Evolutionary conservation across 2,888 invertebrate species (phyloP).

Genomic region (Crossocerus cetratus): DNA sequence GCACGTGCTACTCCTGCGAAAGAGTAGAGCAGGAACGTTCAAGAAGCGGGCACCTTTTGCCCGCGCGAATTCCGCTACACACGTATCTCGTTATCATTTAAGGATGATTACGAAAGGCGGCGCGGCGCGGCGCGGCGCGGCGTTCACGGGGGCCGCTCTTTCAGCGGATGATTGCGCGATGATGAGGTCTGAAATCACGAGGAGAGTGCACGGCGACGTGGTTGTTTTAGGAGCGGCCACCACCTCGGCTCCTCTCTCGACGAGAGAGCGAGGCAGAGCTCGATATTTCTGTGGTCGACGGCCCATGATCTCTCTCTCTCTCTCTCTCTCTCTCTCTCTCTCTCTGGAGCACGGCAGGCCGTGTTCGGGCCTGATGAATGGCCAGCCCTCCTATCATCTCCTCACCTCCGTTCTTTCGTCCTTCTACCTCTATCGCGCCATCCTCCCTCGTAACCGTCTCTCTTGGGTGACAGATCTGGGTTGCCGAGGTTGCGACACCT

Average conservation of each 20-base stretch:
- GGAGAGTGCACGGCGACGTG: conserved; percentile 38
- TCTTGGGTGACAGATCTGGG: conserved; percentile 70
- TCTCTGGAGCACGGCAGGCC: conserved; percentile 33
- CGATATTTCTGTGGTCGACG: background rate
- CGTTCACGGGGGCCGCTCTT: conserved; percentile 49
- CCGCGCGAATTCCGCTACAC: conserved; percentile 40
- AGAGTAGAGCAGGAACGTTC: background rate
- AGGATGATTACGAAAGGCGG: conserved; percentile 64
- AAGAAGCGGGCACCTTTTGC: conserved; percentile 34
- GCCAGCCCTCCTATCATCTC: conserved; percentile 42
- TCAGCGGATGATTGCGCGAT: conserved; percentile 65
- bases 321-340: conserved; percentile 29
- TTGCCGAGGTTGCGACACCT: conserved; percentile 61
- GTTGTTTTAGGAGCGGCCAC: conserved; percentile 30
- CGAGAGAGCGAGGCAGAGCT: too few relatives aligned
- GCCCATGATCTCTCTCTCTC: conserved; percentile 5
- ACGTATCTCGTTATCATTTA: conserved; percentile 69
- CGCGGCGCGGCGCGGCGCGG: conserved; percentile 16
- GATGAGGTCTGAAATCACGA: conserved; percentile 66
- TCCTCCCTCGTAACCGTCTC: conserved; percentile 57
- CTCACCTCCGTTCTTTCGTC: conserved; percentile 9
- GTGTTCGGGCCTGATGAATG: conserved; percentile 64
- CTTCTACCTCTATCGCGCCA: conserved; percentile 39
- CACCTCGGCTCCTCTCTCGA: background rate
- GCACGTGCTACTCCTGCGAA: conserved; percentile 33